These are phyloP conservation scores for Siphlonurus alternatus DNA, from an alignment of 2,888 invertebrate species.

Conservation along the genomic window DNA sequence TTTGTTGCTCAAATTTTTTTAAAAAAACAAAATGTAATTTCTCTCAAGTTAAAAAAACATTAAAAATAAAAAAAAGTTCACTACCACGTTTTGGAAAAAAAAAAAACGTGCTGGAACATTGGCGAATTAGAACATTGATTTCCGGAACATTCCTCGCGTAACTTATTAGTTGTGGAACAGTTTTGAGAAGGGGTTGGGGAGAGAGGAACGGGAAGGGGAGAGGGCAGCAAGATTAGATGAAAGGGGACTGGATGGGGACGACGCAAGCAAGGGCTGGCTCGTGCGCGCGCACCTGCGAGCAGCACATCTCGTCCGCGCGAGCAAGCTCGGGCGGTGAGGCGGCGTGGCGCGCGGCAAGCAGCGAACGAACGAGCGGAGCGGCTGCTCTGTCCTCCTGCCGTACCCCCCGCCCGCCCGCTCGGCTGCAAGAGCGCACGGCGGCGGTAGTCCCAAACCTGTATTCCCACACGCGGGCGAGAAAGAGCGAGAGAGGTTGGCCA, in stretches of 20 bases:
- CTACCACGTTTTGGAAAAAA: too few relatives aligned
- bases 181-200: slow-evolving; percentile 14
- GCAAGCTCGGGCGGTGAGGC: background rate
- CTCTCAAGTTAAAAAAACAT: too few relatives aligned
- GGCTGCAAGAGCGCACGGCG: slow-evolving; percentile 14
- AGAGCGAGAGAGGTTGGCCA: background rate
- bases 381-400: slow-evolving; percentile 12
- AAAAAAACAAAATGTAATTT: too few relatives aligned
- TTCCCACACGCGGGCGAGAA: slow-evolving; percentile 3
- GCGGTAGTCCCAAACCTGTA: slow-evolving; percentile 16
- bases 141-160: background rate
- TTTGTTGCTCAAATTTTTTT: too few relatives aligned
- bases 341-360: background rate
- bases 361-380: slow-evolving; percentile 4
- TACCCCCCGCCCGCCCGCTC: slow-evolving; percentile 14
- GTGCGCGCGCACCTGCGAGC: background rate
- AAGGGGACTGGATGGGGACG: background rate
- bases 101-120: too few relatives aligned
- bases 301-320: background rate
- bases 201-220: too few relatives aligned
- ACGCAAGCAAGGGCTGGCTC: background rate
- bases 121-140: background rate
- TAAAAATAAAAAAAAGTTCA: too few relatives aligned
- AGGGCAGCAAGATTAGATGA: slow-evolving; percentile 4
- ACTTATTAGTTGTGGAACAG: background rate